These are phyloP conservation scores for Gopherus flavomarginatus DNA, from an alignment of 2,113 vertebrate genomes.

Conservation along the genomic window DNA sequence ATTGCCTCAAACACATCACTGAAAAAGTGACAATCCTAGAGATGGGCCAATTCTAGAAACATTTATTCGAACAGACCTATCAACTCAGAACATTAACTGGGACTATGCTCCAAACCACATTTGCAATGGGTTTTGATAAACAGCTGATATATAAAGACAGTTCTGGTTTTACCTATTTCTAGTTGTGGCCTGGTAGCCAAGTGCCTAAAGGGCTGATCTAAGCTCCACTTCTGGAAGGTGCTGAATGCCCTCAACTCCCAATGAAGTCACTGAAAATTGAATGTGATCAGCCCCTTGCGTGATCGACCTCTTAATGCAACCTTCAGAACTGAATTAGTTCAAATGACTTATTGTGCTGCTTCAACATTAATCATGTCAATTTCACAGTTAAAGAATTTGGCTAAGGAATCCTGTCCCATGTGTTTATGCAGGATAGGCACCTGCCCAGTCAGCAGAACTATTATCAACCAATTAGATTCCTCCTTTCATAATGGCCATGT, in stretches of 20 bases:
- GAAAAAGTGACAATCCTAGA: accelerated
- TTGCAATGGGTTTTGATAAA: neutral
- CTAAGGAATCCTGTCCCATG: neutral
- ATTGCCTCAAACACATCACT: neutral
- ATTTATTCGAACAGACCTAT: neutral
- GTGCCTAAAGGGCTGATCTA: neutral
- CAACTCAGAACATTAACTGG: neutral
- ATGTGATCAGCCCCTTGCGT: accelerated
- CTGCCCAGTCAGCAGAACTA: conserved; percentile 13
- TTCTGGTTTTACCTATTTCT: neutral
- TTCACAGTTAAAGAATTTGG: neutral
- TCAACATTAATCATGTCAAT: neutral
- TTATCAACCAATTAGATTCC: neutral
- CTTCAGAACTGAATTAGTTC: neutral
- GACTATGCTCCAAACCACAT: neutral
- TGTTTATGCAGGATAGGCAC: neutral
- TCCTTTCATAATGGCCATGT: neutral
- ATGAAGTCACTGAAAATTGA: no score
- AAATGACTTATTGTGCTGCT: neutral
- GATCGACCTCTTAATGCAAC: neutral
- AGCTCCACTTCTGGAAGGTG: neutral
- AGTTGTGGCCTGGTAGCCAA: neutral
- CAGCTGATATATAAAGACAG: neutral
- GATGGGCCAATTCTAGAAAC: neutral
- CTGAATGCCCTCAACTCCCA: neutral